Conservation (phyloP, 1,140 invertebrate species). For the Lycorma delicatula region DNA sequence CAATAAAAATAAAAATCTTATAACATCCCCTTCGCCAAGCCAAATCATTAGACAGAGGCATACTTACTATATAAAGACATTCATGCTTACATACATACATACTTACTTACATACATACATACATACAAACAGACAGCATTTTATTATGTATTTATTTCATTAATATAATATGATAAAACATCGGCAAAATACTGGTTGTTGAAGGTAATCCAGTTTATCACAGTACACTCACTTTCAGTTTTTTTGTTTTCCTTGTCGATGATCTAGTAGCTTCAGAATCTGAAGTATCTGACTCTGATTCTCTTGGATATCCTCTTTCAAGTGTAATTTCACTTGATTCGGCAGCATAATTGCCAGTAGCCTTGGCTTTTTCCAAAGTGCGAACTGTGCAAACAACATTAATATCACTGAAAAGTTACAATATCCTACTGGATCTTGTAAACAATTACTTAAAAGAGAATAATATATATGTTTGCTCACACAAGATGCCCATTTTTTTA, state of each 20-base stretch:
- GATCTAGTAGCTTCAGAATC: slow-evolving; percentile 41
- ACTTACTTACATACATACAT: too few species aligned
- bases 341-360: slow-evolving; percentile 52
- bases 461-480: slow-evolving; percentile 1
- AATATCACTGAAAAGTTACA: too few species aligned
- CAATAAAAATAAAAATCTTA: too few species aligned
- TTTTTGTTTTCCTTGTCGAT: slow-evolving; percentile 31
- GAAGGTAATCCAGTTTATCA: slow-evolving; percentile 1
- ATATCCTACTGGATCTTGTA: too few species aligned
- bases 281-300: slow-evolving; percentile 45
- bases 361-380: slow-evolving; percentile 59
- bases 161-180: too few species aligned
- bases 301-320: slow-evolving; percentile 38
- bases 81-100: too few species aligned
- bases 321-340: slow-evolving; percentile 43
- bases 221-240: slow-evolving; percentile 13
- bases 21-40: too few species aligned
- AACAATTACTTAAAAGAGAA: slow-evolving; percentile 1
- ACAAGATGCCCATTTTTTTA: too few species aligned
- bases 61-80: too few species aligned
- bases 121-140: too few species aligned
- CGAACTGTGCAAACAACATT: slow-evolving; percentile 45
- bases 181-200: background rate
- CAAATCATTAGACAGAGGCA: too few species aligned
- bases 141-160: too few species aligned